Evolutionary conservation across 2,888 invertebrate species (phyloP).

Genomic region (Troides oblongomaculatus): DNA sequence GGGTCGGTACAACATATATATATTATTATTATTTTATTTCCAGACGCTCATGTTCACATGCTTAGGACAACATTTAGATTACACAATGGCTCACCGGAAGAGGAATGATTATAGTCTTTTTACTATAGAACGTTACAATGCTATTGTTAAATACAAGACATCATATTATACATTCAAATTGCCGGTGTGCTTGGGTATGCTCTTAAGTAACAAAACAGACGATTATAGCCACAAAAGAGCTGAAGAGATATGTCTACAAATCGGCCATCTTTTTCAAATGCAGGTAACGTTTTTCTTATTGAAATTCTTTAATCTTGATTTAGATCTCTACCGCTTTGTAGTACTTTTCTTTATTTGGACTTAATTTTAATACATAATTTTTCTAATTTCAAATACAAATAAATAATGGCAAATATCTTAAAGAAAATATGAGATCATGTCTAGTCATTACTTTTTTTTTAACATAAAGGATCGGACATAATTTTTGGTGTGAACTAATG

Average conservation of each 20-base stretch:
- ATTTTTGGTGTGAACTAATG: no score
- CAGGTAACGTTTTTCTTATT: constrained; percentile 78
- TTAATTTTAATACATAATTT: no score
- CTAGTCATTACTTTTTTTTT: no score
- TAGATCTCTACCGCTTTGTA: not conserved
- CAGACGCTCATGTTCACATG: constrained; percentile 81
- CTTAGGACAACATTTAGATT: constrained; percentile 90
- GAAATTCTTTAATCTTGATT: not conserved
- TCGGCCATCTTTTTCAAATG: constrained; percentile 96
- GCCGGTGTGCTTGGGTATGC: constrained; percentile 91
- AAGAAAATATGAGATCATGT: no score
- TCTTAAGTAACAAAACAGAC: constrained; percentile 86
- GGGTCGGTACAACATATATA: not conserved
- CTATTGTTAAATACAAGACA: constrained; percentile 93
- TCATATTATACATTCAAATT: constrained; percentile 93
- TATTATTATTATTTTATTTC: constrained; percentile 32
- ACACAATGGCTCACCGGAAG: constrained; percentile 76
- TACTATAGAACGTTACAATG: constrained; percentile 89
- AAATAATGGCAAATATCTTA: no score
- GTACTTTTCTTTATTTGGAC: not conserved
- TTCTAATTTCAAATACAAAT: no score
- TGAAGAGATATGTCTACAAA: constrained; percentile 88
- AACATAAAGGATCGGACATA: no score
- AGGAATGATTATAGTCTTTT: constrained; percentile 73
- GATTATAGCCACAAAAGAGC: constrained; percentile 85